phyloP scores from a whole-genome alignment of 2,113 vertebrate genomes.

The Apodemus sylvaticus region DNA sequence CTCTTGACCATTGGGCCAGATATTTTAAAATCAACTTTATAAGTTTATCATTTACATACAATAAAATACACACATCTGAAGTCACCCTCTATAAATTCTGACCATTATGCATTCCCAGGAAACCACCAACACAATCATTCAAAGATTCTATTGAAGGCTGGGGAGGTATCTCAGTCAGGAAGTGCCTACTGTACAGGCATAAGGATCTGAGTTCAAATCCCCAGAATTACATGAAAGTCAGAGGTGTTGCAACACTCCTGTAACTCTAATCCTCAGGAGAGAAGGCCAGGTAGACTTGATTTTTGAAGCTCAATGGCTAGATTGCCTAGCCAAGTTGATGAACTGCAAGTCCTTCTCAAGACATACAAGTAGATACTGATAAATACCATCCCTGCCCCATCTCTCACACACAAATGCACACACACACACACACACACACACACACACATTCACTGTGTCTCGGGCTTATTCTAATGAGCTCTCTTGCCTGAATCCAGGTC shows the following conservation, averaged over 20 bases:
- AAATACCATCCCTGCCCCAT: accelerated
- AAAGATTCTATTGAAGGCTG: neutral
- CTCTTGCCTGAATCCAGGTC: neutral
- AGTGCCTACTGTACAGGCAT: neutral
- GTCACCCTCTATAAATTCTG: neutral
- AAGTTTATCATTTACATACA: neutral
- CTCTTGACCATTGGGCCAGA: neutral
- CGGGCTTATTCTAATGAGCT: neutral
- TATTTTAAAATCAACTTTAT: neutral
- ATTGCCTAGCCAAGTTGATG: neutral
- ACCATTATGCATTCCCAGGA: neutral
- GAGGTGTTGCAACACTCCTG: no score
- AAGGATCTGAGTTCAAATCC: neutral
- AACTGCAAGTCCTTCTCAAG: neutral
- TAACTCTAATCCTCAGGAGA: neutral
- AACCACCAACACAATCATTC: neutral
- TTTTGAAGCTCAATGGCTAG: neutral
- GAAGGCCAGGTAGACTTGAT: neutral
- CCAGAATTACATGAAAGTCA: neutral
- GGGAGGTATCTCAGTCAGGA: neutral
- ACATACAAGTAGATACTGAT: neutral
- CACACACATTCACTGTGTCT: neutral
- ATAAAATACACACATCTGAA: neutral
- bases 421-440: neutral
- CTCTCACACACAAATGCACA: neutral